These are phyloP conservation scores for Leucophenga montana DNA, from an alignment of 2,888 invertebrate species.

Conservation along the genomic window DNA sequence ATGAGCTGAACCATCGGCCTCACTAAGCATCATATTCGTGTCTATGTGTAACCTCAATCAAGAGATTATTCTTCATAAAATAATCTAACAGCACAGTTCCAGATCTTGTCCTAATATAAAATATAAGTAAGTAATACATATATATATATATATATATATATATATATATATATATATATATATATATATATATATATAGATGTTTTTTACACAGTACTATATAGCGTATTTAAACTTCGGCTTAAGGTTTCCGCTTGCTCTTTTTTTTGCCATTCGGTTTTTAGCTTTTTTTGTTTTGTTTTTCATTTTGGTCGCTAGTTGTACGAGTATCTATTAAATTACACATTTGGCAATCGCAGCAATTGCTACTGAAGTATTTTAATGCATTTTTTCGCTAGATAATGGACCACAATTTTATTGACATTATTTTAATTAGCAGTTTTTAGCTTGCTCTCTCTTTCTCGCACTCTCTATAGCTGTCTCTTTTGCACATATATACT, in stretches of 20 bases:
- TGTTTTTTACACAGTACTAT: no score
- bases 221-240: no score
- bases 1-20: no score
- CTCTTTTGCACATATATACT: neutral
- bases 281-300: slow-evolving; percentile 16
- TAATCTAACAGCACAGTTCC: no score
- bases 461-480: slow-evolving; percentile 40
- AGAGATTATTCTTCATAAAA: no score
- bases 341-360: slow-evolving; percentile 59
- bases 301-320: slow-evolving; percentile 52
- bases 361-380: slow-evolving; percentile 21
- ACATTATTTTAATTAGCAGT: slow-evolving; percentile 68
- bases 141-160: no score
- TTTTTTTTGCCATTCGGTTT: slow-evolving; percentile 31
- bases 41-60: no score
- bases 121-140: no score
- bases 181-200: no score
- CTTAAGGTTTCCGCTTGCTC: slow-evolving; percentile 20
- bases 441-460: slow-evolving; percentile 38
- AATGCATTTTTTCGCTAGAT: slow-evolving; percentile 52
- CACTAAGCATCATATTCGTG: no score
- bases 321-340: slow-evolving; percentile 56
- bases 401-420: slow-evolving; percentile 68
- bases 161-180: no score
- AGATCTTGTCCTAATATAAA: no score